Base-by-base conservation (phyloP, 2,113 vertebrate genomes). In the Leiothrix lutea region DNA sequence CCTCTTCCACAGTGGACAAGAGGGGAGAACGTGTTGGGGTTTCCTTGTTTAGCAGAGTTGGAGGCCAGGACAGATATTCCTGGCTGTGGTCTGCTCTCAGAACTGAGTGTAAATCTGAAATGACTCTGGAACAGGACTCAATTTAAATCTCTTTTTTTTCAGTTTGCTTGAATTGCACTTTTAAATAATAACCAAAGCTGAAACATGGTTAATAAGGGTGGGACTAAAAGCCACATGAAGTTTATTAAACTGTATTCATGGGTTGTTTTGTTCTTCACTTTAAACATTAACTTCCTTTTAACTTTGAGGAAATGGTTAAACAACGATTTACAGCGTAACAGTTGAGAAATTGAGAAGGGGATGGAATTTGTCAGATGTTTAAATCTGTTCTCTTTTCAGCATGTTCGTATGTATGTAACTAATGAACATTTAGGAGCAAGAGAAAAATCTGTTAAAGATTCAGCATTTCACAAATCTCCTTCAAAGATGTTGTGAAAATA, bases 301-400 rank as follows among this genome's bases (percentile, higher is more conserved):
- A 73, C 90, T 86, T 77, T 47, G 90, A 85, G 79, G 85, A 85
- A 91, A 88, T 60, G 60, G 62, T 96, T 95, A 92, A 95, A 78
- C 45, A 80, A 67, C 33, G 67, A 92, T 94, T 95, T 92, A 62
- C 87, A 88, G 87, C 2, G 24, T 75, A 85, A 73, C 42, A 66
- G 62, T 85, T 94, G 94, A 96, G 92, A 67, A 92, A 92, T 95
- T 62, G 87, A 88, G 87, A 83, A 91, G 78, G 69, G 80, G 78
- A 56, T 94, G 90, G 90, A 93, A 96, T 94, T 73, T 80, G 92
- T 96, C 95, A 92, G 92, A 92, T 95, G 92, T 88, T 97, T 96
- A 83, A 90, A 90, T 74, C 74, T 80, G 48, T 75, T 95, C 91
- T 60, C 80, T 92, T 73, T 93, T 95, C 82, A 42, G 61, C 1